These are phyloP conservation scores for Drosophila burlai DNA, from an alignment of 1,140 invertebrate species.

Conservation along the genomic window DNA sequence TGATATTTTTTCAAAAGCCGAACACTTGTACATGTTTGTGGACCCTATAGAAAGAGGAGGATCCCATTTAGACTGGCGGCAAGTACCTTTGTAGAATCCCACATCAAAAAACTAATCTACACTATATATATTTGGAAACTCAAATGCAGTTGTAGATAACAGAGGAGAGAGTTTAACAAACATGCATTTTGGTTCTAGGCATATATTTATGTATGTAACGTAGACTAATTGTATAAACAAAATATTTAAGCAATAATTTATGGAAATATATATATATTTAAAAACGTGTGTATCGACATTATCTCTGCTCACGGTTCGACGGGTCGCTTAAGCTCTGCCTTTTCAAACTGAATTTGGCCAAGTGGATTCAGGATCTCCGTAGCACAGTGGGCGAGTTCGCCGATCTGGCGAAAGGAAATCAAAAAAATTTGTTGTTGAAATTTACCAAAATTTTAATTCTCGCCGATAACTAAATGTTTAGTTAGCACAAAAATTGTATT, in stretches of 20 bases:
- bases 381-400: too few species aligned
- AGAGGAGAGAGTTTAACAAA: slow-evolving; percentile 15
- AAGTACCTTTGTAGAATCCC: slow-evolving; percentile 49
- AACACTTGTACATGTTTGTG: slow-evolving; percentile 47
- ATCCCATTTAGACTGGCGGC: slow-evolving; percentile 20
- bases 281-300: background rate
- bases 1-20: slow-evolving; percentile 46
- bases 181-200: slow-evolving; percentile 44
- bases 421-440: too few species aligned
- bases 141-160: slow-evolving; percentile 53
- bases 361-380: background rate
- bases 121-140: slow-evolving; percentile 40
- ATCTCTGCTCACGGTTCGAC: background rate
- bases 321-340: background rate
- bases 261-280: slow-evolving; percentile 66
- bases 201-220: slow-evolving; percentile 46
- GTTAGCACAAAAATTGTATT: too few species aligned
- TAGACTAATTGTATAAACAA: slow-evolving; percentile 79
- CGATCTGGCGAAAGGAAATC: too few species aligned
- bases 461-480: too few species aligned
- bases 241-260: slow-evolving; percentile 80
- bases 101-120: slow-evolving; percentile 23
- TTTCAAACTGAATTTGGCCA: background rate
- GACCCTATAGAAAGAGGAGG: slow-evolving; percentile 13
- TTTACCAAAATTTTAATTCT: too few species aligned